A percentile compares a stretch with the other conserved stretches of the same genome.
Conservation (phyloP, 2,113 vertebrate species). For the Phylloscopus trochilus region DNA sequence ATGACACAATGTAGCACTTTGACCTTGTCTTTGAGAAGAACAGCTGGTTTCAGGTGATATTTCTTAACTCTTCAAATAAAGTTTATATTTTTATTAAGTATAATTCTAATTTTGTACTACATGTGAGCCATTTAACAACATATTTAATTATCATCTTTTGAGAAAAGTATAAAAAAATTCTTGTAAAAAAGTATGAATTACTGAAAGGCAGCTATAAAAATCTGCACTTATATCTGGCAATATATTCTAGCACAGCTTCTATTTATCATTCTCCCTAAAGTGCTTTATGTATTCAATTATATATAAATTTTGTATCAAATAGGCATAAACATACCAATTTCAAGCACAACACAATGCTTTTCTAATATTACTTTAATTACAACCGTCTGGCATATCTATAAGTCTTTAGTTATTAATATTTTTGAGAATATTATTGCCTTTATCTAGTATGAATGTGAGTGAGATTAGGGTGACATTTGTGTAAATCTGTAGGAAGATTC, state of each 20-base stretch:
- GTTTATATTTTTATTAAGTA: neutral
- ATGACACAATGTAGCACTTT: neutral
- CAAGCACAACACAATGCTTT: neutral
- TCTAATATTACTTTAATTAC: neutral
- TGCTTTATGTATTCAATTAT: neutral
- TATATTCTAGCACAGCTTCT: neutral
- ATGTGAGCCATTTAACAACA: neutral
- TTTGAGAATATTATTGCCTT: neutral
- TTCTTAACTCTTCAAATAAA: neutral
- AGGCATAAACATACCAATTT: neutral
- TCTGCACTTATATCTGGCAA: neutral
- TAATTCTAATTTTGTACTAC: neutral
- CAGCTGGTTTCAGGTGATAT: neutral
- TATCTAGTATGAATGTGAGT: neutral
- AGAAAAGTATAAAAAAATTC: neutral
- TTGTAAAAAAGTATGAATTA: neutral
- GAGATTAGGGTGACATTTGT: neutral
- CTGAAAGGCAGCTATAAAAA: neutral
- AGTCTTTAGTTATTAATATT: neutral
- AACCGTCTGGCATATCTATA: neutral
- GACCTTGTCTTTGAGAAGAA: neutral
- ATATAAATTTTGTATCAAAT: neutral
- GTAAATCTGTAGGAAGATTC: neutral
- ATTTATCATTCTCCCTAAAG: neutral
- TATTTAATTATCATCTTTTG: neutral